phyloP scores from a whole-genome alignment of 2,113 vertebrate genomes.

The Xerus inauris region DNA sequence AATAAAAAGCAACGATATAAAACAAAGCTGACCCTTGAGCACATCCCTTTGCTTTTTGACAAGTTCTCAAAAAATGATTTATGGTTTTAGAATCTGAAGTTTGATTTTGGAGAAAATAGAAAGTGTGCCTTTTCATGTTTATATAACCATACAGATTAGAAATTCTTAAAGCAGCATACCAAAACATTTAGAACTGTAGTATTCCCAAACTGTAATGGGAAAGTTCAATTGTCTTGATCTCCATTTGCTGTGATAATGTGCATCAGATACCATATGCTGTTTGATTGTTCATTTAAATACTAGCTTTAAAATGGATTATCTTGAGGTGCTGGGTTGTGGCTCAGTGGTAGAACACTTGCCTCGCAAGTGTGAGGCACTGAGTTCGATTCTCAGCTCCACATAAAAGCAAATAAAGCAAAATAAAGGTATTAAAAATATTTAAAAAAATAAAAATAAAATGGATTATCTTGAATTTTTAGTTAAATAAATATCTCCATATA shows the following conservation, averaged over 20 bases:
- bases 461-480: neutral
- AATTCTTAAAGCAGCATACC: constrained; percentile 55
- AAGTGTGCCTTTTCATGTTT: constrained; percentile 69
- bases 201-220: neutral
- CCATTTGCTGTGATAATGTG: neutral
- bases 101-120: constrained; percentile 57
- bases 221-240: neutral
- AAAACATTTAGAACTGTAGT: constrained; percentile 16
- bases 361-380: no score
- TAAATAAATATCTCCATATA: neutral
- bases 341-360: no score
- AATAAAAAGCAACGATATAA: neutral
- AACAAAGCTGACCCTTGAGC: constrained; percentile 4
- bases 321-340: no score
- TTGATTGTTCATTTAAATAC: neutral
- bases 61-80: constrained; percentile 50
- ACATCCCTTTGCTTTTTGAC: constrained; percentile 41
- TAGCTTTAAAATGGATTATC: neutral
- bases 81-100: constrained; percentile 49
- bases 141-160: constrained; percentile 67
- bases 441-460: no score
- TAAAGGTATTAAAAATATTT: no score
- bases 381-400: no score
- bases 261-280: neutral
- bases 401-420: no score